A percentile compares a stretch with the other conserved stretches of the same genome.
phyloP scores from a whole-genome alignment of 1,140 invertebrate species.

The Drosophila littoralis region DNA sequence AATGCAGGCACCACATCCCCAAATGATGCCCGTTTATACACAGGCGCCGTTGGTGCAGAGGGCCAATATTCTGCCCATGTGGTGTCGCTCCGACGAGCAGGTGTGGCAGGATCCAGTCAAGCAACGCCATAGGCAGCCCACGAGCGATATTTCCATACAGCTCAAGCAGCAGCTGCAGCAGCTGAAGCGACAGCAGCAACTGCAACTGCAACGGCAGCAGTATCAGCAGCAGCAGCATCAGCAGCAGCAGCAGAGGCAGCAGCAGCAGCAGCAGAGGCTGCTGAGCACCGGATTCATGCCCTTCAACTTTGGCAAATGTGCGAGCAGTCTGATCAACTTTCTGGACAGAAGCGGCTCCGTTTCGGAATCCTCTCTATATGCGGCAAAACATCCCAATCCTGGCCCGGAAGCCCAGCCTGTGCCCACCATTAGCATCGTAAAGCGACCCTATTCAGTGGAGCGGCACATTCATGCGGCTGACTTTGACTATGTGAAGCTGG shows the following conservation, averaged over 20 bases:
- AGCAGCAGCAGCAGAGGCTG: slow-evolving; percentile 10
- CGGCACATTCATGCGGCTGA: neutral
- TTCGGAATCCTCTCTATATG: neutral
- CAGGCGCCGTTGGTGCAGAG: neutral
- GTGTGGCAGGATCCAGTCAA: neutral
- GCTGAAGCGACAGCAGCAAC: slow-evolving; percentile 3
- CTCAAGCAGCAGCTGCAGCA: slow-evolving; percentile 5
- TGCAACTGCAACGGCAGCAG: slow-evolving; percentile 9
- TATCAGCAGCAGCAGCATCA: slow-evolving; percentile 9
- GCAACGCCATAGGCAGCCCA: neutral
- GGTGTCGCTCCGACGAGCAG: neutral
- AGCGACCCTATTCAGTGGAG: neutral
- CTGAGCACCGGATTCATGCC: neutral
- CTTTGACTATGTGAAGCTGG: slow-evolving; percentile 29
- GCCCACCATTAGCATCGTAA: neutral
- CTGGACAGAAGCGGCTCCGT: neutral
- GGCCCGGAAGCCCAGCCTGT: too few species aligned
- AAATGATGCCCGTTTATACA: too few species aligned
- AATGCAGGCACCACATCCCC: neutral
- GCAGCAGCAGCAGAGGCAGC: slow-evolving; percentile 6
- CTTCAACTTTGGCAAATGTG: slow-evolving; percentile 47
- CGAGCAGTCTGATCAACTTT: neutral
- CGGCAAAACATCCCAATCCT: neutral
- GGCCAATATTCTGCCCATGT: neutral
- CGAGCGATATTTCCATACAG: neutral